These are phyloP conservation scores for Aphidius ervi DNA, from an alignment of 1,140 invertebrate species.

Conservation along the genomic window DNA sequence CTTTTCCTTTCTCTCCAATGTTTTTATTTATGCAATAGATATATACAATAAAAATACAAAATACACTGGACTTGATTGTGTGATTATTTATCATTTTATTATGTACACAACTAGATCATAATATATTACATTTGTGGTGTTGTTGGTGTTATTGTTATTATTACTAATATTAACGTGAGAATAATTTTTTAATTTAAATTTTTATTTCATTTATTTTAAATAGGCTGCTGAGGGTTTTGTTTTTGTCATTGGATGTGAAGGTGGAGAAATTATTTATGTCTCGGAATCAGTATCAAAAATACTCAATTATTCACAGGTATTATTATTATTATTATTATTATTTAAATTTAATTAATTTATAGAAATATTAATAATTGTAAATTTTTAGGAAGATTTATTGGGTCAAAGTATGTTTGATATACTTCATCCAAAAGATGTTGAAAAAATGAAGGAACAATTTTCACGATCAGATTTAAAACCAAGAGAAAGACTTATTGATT, in stretches of 20 bases:
- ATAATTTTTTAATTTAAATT: constrained; percentile 9
- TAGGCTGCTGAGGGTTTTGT: constrained; percentile 88
- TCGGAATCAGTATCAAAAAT: constrained; percentile 84
- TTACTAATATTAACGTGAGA: neutral
- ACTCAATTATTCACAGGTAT: constrained; percentile 80
- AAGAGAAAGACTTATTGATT: constrained; percentile 84
- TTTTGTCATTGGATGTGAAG: constrained; percentile 89
- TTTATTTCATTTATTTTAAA: constrained; percentile 20
- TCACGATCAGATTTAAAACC: constrained; percentile 86
- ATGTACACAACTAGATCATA: neutral
- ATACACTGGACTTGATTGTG: too few relatives aligned
- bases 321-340: constrained; percentile 1
- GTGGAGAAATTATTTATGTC: constrained; percentile 85
- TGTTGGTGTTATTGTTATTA: neutral
- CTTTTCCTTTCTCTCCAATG: constrained; percentile 11
- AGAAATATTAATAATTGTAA: neutral
- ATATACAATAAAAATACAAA: too few relatives aligned
- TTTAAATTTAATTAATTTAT: too few relatives aligned
- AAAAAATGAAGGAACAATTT: constrained; percentile 92
- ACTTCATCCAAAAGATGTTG: constrained; percentile 89
- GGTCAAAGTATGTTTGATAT: constrained; percentile 94
- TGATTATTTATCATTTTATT: constrained; percentile 1
- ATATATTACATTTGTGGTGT: constrained; percentile 3
- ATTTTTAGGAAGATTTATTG: constrained; percentile 72
- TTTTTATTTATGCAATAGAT: too few relatives aligned